These are phyloP conservation scores for Ornithoptera priamus DNA, from an alignment of 2,888 invertebrate species.

Conservation along the genomic window DNA sequence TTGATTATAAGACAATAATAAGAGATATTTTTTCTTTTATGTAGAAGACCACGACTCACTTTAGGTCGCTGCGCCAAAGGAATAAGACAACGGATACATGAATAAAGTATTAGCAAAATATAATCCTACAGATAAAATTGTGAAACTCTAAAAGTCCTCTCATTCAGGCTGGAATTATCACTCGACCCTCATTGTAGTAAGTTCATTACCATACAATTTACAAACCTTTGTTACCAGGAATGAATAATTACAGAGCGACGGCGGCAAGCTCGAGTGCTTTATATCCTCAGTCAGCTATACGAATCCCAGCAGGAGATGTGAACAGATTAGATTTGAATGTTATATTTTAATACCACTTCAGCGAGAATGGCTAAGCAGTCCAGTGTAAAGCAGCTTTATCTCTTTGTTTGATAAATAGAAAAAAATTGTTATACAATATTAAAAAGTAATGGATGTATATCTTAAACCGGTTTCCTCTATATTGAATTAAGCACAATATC, in stretches of 20 bases:
- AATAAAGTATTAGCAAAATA: not conserved
- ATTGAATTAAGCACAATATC: no score
- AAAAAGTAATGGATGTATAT: no score
- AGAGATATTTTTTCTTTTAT: no score
- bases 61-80: no score
- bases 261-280: conserved; percentile 7
- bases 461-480: no score
- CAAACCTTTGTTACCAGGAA: conserved; percentile 13
- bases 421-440: not conserved
- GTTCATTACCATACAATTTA: conserved; percentile 18
- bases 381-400: not conserved
- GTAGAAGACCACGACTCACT: no score
- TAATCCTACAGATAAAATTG: not conserved
- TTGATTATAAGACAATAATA: no score
- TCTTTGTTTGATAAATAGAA: not conserved
- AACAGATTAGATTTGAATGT: conserved; percentile 12
- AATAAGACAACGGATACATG: no score
- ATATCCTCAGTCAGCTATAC: conserved; percentile 9
- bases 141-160: not conserved
- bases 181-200: conserved; percentile 5
- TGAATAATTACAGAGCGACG: conserved; percentile 21
- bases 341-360: conserved; percentile 1
- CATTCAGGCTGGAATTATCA: not conserved
- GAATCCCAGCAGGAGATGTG: not conserved
- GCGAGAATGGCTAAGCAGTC: not conserved